Evolutionary conservation across 2,888 invertebrate species (phyloP).

Genomic region (Nephrotoma flavescens): DNA sequence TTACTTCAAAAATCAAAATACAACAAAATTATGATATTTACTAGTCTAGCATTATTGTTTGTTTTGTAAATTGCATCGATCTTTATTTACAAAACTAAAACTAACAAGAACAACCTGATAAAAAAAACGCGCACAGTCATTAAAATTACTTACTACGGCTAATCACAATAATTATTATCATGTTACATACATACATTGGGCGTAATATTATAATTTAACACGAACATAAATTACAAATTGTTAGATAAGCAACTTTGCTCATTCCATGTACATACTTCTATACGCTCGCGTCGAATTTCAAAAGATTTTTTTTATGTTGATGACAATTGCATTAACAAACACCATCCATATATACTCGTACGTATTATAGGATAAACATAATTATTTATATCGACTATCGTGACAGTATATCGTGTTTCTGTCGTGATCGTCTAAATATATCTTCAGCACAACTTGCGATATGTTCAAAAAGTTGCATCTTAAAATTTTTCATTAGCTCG

Average conservation of each 20-base stretch:
- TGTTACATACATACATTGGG: neutral
- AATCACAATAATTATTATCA: neutral
- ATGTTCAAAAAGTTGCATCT: neutral
- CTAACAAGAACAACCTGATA: too few relatives aligned
- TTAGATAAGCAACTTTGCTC: neutral
- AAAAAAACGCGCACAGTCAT: neutral
- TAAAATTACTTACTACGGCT: neutral
- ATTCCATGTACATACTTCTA: neutral
- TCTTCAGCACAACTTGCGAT: neutral
- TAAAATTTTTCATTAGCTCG: neutral
- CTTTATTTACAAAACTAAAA: too few relatives aligned
- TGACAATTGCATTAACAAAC: neutral
- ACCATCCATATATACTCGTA: too few relatives aligned
- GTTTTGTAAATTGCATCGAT: too few relatives aligned
- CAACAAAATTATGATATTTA: too few relatives aligned
- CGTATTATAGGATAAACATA: neutral
- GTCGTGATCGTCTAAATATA: too few relatives aligned
- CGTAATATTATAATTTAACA: neutral
- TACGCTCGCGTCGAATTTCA: neutral
- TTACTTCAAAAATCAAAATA: too few relatives aligned
- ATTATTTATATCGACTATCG: neutral
- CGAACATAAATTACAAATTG: neutral
- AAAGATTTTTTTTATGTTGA: neutral
- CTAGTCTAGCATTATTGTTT: too few relatives aligned
- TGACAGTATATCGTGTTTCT: neutral